These are phyloP conservation scores for Promerops cafer DNA, from an alignment of 2,113 vertebrate species.

Conservation along the genomic window DNA sequence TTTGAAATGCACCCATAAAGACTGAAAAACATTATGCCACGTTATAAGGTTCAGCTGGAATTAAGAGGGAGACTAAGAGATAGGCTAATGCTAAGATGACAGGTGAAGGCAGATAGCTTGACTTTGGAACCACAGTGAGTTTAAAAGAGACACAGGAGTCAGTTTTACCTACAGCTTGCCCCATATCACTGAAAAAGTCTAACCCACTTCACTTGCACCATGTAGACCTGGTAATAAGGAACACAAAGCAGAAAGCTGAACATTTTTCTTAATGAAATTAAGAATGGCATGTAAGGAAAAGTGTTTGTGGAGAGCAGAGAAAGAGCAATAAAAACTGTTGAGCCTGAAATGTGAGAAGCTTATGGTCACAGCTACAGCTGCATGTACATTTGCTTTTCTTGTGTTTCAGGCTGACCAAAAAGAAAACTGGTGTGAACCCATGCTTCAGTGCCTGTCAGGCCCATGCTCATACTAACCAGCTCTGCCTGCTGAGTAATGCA, in stretches of 20 bases:
- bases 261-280: neutral
- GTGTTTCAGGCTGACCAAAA: neutral
- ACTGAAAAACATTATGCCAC: neutral
- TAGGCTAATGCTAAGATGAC: neutral
- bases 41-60: neutral
- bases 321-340: neutral
- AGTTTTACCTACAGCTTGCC: neutral
- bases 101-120: neutral
- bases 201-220: neutral
- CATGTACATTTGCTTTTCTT: neutral
- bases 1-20: neutral
- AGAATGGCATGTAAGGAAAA: neutral
- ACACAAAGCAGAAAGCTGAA: neutral
- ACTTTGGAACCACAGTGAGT: neutral
- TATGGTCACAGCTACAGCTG: neutral
- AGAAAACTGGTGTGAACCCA: neutral
- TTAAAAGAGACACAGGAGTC: neutral
- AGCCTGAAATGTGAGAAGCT: neutral
- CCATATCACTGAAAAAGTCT: neutral
- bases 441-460: neutral
- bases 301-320: neutral
- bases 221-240: neutral
- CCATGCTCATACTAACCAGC: neutral
- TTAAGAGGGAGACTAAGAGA: neutral
- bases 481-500: neutral